Conservation (phyloP, 2,888 invertebrate genomes). For the Ferdinandea cuprea region DNA sequence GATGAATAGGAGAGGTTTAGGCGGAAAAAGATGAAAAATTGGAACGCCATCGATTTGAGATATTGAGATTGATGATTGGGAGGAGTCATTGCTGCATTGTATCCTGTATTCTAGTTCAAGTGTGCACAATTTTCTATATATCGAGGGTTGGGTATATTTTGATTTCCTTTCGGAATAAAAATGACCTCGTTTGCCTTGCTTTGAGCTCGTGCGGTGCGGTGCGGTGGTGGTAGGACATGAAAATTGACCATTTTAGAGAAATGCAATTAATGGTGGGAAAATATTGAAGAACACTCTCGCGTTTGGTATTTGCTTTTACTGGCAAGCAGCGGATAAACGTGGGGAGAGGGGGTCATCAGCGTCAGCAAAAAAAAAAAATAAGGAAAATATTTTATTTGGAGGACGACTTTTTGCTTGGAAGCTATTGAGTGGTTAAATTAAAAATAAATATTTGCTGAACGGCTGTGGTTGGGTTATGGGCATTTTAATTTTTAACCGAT, state of each 20-base stretch:
- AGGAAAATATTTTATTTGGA: background rate
- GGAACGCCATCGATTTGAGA: slow-evolving; percentile 71
- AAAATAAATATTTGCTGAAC: slow-evolving; percentile 18
- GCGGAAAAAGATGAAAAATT: slow-evolving; percentile 67
- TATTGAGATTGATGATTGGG: slow-evolving; percentile 73
- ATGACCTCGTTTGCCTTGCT: slow-evolving; percentile 67
- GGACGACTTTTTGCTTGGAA: background rate
- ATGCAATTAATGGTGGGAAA: slow-evolving; percentile 54
- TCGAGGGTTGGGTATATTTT: slow-evolving; percentile 1
- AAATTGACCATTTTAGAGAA: slow-evolving; percentile 50
- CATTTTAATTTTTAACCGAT: background rate
- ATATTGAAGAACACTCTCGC: slow-evolving; percentile 1
- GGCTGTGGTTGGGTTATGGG: background rate
- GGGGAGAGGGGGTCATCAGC: too few relatives aligned
- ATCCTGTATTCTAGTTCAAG: slow-evolving; percentile 54
- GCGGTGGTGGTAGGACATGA: background rate
- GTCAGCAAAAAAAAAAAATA: too few relatives aligned
- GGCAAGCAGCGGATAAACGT: too few relatives aligned
- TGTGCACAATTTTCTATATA: slow-evolving; percentile 49
- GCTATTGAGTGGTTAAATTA: slow-evolving; percentile 13
- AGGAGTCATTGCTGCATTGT: slow-evolving; percentile 10
- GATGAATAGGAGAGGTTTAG: slow-evolving; percentile 24
- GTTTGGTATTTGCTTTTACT: slow-evolving; percentile 30
- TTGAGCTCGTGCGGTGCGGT: too few relatives aligned
- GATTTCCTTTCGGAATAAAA: slow-evolving; percentile 55